phyloP scores from a whole-genome alignment of 2,888 invertebrate genomes.

The Bimastos eiseni region DNA sequence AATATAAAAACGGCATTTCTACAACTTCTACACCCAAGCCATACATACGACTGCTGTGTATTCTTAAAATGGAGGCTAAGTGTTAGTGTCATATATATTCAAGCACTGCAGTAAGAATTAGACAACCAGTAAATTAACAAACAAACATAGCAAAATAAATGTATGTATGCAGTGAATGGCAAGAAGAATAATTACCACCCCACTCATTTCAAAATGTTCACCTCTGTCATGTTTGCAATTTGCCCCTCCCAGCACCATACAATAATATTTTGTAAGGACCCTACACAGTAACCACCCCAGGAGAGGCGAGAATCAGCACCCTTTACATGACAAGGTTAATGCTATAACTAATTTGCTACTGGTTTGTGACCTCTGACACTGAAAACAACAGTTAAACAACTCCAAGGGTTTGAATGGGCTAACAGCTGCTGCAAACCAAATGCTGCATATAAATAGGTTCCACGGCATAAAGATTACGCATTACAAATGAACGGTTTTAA shows the following conservation, averaged over 20 bases:
- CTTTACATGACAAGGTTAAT: no score
- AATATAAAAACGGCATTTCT: neutral
- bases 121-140: neutral
- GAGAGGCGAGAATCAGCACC: no score
- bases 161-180: neutral
- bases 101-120: neutral
- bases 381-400: neutral
- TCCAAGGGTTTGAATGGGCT: conserved; percentile 4
- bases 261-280: neutral
- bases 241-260: neutral
- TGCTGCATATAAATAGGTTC: neutral
- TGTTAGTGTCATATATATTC: neutral
- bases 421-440: neutral
- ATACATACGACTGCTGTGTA: neutral
- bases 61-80: neutral
- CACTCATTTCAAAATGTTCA: neutral
- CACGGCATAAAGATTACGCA: neutral
- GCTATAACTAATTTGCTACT: no score
- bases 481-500: neutral
- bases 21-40: neutral
- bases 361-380: neutral
- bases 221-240: neutral
- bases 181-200: neutral
- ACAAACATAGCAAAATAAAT: neutral
- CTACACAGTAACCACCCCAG: no score